Evolutionary conservation across 1,140 invertebrate genomes (phyloP), one percentile per base, ranked within the genome.

Genomic region (Solen grandis): DNA sequence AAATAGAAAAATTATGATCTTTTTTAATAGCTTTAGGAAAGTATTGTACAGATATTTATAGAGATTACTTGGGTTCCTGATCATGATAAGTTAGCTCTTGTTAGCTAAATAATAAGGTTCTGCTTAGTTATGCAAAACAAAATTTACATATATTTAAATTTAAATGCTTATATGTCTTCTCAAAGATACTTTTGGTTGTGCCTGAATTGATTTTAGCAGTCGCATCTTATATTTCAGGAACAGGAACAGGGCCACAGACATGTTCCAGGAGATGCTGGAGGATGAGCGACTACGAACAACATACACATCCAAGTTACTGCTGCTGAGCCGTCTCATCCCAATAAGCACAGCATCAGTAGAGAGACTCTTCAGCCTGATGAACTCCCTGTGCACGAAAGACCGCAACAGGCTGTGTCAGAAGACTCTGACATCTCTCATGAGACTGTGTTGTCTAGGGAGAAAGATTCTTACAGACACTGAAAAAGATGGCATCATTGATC

Each of bases 291-390:
- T 73, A 3, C 27, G 36, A 16, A 55, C 35, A 16, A 55, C 35
- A 16, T 73, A n/a, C 35, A 41, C 69, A 27, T 41, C 36, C 19
- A 54, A 59, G n/a, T 35, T 73, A 14, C 25, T 73, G 27, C 27
- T 27, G n/a, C 35, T 66, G 35, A 35, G 63, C 29, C 63, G 63
- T 16, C 27, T 66, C 35, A 66, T 66, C 35, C 63, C 63, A 4
- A 31, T 16, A 35, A 66, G 63, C 35, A 66, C 63, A 35, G 63
- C 63, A n/a, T n/a, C 29, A 33, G 63, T 66, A 22, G 63, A 66
- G 63, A 66, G 63, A 36, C 19, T 66, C 29, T 66, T 66, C 63
- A 66, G 63, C n/a, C 16, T 36, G 27, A 66, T 66, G 63, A 66
- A 66, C 5, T 62, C 19, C 2, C 59, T 62, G 59, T 62, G 59